Percentiles rank a stretch among this genome's conserved stretches.
Conservation (phyloP, 37 sponge, comb jelly and placozoan genomes). For the Dysidea cf. avara region DNA sequence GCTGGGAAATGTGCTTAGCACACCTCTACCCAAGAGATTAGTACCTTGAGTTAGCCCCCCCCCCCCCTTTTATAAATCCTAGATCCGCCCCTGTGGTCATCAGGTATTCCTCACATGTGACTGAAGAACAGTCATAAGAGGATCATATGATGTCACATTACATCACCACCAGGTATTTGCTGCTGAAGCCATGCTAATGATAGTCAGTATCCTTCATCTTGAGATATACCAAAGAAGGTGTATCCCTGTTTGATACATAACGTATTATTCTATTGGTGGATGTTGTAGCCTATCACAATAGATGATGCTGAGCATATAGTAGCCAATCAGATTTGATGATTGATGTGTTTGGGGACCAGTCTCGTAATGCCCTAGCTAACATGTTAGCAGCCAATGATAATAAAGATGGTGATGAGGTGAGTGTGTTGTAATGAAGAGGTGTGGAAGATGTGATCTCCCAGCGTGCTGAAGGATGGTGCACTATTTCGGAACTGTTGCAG, state of each 20-base stretch:
- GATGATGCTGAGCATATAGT: conserved; percentile 88
- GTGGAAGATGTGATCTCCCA: too few species aligned
- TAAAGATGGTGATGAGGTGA: conserved; percentile 3
- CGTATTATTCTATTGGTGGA: not conserved
- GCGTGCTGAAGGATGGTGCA: too few species aligned
- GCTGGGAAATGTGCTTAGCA: too few species aligned
- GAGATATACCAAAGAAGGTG: conserved; percentile 89
- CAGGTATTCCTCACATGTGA: conserved; percentile 56
- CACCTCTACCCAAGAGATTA: too few species aligned
- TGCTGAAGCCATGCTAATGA: conserved; percentile 93
- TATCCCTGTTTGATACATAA: too few species aligned
- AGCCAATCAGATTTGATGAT: conserved; percentile 63
- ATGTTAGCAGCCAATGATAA: conserved; percentile 53
- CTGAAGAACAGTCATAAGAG: conserved; percentile 60
- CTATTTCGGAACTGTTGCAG: too few species aligned
- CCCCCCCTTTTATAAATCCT: too few species aligned
- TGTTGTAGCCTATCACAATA: conserved; percentile 72
- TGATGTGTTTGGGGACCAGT: conserved; percentile 71
- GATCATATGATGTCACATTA: too few species aligned
- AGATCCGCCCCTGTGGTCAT: too few species aligned
- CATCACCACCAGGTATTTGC: conserved; percentile 70
- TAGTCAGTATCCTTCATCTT: conserved; percentile 89
- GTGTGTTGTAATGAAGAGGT: too few species aligned
- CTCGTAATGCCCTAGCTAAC: conserved; percentile 55
- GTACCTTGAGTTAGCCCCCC: too few species aligned